A percentile compares a stretch with the other conserved stretches of the same genome.
Evolutionary conservation across 23 tunicate species (phyloP).

Genomic region (Diplosoma virens): DNA sequence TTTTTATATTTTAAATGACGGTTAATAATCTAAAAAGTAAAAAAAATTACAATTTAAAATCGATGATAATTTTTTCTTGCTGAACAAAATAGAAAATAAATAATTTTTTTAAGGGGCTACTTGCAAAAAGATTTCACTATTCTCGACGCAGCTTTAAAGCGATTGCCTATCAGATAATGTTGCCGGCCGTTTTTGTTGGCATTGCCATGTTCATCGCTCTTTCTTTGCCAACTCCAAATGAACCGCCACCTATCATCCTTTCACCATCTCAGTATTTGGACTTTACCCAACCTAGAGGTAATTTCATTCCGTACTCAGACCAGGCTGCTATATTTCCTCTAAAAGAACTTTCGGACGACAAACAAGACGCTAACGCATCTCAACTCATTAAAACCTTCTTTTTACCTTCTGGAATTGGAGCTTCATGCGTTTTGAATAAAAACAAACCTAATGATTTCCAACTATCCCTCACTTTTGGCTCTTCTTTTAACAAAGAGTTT

Average conservation of each 20-base stretch:
- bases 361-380: constrained; percentile 24
- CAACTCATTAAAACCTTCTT: constrained; percentile 16
- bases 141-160: constrained; percentile 43
- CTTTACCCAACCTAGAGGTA: constrained; percentile 46
- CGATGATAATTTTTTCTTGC: no score
- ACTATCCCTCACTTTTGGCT: no score
- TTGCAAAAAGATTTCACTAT: constrained; percentile 40
- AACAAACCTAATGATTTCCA: neutral
- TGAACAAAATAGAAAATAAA: no score
- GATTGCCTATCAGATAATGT: constrained; percentile 46
- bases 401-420: constrained; percentile 43
- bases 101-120: constrained; percentile 27
- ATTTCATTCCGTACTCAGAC: constrained; percentile 49
- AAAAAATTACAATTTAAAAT: no score
- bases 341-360: neutral
- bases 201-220: constrained; percentile 55
- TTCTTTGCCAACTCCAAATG: constrained; percentile 33
- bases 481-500: neutral
- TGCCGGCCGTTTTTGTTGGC: constrained; percentile 40
- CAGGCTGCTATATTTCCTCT: constrained; percentile 23
- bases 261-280: constrained; percentile 49
- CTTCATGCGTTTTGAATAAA: constrained; percentile 36
- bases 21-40: no score
- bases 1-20: no score
- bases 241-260: constrained; percentile 43